A percentile compares a stretch with the other conserved stretches of the same genome.
Evolutionary conservation across 2,113 vertebrate genomes (phyloP).

Genomic region (Ciconia boyciana): DNA sequence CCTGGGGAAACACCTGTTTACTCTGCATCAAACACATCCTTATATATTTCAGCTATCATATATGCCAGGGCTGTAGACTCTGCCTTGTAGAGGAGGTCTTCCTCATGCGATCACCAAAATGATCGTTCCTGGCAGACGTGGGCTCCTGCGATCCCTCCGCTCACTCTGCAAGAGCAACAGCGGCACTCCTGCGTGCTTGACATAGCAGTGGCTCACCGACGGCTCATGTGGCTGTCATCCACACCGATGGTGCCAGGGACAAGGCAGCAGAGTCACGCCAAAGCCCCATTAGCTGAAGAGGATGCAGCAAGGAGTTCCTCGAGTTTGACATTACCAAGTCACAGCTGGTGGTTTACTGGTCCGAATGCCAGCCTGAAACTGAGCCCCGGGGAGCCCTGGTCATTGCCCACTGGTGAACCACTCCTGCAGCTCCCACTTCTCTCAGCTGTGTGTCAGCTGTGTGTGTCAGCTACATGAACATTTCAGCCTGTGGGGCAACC

Average conservation of each 20-base stretch:
- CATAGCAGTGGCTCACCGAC: accelerated
- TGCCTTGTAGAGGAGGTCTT: background rate
- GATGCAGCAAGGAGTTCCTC: background rate
- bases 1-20: background rate
- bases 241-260: accelerated
- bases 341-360: background rate
- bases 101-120: background rate
- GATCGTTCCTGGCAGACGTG: background rate
- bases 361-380: background rate
- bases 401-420: background rate
- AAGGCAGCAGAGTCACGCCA: background rate
- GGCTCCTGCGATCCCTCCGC: accelerated
- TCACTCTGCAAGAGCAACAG: background rate
- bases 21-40: background rate
- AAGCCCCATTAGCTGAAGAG: background rate
- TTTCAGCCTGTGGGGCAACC: background rate
- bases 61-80: background rate
- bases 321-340: background rate
- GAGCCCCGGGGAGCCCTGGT: background rate
- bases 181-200: accelerated
- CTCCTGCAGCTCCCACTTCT: background rate
- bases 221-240: background rate
- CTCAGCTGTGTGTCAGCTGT: background rate
- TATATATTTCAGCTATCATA: background rate
- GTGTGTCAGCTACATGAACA: background rate